A percentile compares a stretch with the other conserved stretches of the same genome.
phyloP scores from a whole-genome alignment of 1,140 invertebrate species.

The Acromyrmex echinatior region DNA sequence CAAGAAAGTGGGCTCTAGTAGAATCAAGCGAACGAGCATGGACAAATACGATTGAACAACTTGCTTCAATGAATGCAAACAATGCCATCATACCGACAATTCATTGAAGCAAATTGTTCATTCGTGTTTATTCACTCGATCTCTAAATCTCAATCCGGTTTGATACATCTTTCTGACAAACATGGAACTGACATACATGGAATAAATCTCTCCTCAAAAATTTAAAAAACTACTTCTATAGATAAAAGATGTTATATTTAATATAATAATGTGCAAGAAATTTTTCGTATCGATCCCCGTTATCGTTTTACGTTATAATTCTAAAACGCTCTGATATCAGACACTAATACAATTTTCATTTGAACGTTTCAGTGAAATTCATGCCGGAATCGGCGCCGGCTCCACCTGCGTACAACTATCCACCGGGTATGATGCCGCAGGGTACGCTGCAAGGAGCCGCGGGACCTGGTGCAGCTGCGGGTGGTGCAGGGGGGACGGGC shows the following conservation, averaged over 20 bases:
- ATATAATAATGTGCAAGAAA: background rate
- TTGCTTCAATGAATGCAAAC: background rate
- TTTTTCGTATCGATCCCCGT: background rate
- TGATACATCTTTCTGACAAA: background rate
- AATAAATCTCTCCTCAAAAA: background rate
- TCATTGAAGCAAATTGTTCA: background rate
- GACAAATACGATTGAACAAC: background rate
- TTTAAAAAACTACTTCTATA: background rate
- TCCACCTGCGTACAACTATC: constrained; percentile 80
- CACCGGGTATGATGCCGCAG: constrained; percentile 65
- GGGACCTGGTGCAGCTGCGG: constrained; percentile 43
- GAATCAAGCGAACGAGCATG: background rate
- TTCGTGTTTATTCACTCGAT: background rate
- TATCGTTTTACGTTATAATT: background rate
- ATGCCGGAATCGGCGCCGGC: constrained; percentile 86
- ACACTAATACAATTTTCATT: constrained; percentile 38
- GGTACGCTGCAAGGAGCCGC: constrained; percentile 75
- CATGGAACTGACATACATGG: background rate
- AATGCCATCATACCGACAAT: background rate
- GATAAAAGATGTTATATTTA: background rate
- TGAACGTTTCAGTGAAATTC: constrained; percentile 86
- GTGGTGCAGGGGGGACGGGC: constrained; percentile 42
- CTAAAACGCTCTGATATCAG: background rate
- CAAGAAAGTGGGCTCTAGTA: background rate
- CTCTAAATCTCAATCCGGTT: background rate